These are phyloP conservation scores for Sanderia malayensis DNA, from an alignment of 30 jellyfish, hydroid and myxozoan species.

Conservation along the genomic window DNA sequence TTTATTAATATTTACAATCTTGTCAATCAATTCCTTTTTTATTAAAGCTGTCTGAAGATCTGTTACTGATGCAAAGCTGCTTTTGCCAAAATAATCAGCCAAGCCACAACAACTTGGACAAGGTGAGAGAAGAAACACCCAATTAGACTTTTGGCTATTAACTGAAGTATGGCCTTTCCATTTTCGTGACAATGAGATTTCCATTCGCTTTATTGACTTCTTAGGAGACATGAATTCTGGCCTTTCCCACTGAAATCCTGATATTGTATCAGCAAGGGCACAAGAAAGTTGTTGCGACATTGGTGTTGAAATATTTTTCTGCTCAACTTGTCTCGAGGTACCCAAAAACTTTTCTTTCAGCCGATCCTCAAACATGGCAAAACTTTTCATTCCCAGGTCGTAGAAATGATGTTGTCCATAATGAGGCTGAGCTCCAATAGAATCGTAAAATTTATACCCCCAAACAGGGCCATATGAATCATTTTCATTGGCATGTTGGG, in stretches of 20 bases:
- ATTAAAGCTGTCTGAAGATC: conserved; percentile 16
- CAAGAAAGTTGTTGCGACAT: conserved; percentile 47
- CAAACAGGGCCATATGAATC: conserved; percentile 56
- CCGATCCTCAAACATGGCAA: conserved; percentile 65
- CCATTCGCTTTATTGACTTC: conserved; percentile 8
- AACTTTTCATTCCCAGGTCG: conserved; percentile 54
- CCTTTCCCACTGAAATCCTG: conserved; percentile 93
- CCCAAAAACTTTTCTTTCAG: conserved; percentile 18
- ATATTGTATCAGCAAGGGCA: conserved; percentile 69
- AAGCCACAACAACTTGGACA: conserved; percentile 66
- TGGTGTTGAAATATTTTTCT: background rate
- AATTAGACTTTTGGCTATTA: conserved; percentile 11
- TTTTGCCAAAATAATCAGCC: background rate
- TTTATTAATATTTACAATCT: conserved; percentile 16
- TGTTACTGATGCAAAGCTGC: background rate
- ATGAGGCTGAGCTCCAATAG: conserved; percentile 53
- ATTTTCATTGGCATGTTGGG: conserved; percentile 36
- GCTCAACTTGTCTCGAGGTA: background rate
- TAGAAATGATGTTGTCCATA: conserved; percentile 62
- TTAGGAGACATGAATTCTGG: conserved; percentile 87
- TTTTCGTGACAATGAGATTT: background rate
- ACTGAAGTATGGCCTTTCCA: background rate
- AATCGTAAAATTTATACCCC: conserved; percentile 86
- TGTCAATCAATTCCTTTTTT: conserved; percentile 26
- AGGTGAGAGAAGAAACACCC: conserved; percentile 61